Conservation (phyloP, 2,888 invertebrate genomes). For the Zygogramma bicolorata region DNA sequence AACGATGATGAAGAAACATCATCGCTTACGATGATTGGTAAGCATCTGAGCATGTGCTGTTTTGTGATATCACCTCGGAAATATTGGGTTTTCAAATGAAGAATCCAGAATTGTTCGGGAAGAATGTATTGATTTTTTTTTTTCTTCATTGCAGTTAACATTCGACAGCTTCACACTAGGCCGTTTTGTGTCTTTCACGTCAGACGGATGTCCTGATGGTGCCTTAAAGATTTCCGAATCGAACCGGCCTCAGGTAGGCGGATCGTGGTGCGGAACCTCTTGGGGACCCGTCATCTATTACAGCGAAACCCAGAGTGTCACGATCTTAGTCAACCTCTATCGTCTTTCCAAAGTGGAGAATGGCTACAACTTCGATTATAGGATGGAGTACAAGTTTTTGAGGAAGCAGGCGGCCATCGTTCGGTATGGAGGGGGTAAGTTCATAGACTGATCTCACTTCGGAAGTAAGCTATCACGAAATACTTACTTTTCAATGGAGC, state of each 20-base stretch:
- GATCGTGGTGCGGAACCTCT: conserved; percentile 92
- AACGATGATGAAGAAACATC: too few relatives aligned
- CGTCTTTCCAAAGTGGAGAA: conserved; percentile 86
- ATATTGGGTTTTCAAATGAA: too few relatives aligned
- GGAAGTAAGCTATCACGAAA: too few relatives aligned
- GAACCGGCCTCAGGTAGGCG: conserved; percentile 85
- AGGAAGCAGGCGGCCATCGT: conserved; percentile 85
- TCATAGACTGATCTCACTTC: too few relatives aligned
- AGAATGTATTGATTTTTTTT: too few relatives aligned
- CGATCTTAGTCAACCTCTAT: conserved; percentile 73
- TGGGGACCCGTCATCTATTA: conserved; percentile 91
- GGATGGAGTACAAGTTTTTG: conserved; percentile 89
- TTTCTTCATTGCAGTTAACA: conserved; percentile 75
- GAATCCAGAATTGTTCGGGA: too few relatives aligned
- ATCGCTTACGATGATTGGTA: too few relatives aligned
- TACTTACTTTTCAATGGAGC: too few relatives aligned
- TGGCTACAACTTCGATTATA: conserved; percentile 91
- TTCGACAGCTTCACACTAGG: conserved; percentile 93
- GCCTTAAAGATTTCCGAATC: conserved; percentile 86
- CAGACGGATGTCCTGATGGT: conserved; percentile 91
- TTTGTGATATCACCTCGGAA: too few relatives aligned
- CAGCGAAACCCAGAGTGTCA: conserved; percentile 88
- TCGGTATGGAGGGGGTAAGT: conserved; percentile 78
- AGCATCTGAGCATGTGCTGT: too few relatives aligned
- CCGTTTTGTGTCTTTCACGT: conserved; percentile 87